Evolutionary conservation across 30 jellyfish, hydroid and myxozoan species (phyloP), one percentile per base, ranked within the genome.

Genomic region (Cassiopea andromeda): DNA sequence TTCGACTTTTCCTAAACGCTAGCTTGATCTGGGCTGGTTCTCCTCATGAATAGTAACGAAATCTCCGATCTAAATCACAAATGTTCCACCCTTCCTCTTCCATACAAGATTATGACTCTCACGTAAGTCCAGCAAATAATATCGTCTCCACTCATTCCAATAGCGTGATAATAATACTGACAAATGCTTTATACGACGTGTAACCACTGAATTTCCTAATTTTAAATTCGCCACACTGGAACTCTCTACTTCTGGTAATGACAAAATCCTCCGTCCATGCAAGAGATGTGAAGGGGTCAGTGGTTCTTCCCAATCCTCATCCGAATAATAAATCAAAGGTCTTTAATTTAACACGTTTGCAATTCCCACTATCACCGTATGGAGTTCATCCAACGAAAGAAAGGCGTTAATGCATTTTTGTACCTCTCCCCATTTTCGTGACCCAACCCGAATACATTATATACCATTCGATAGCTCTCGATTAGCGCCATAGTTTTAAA

Each of bases 391-490:
- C 6, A 16, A 8, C 2, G 75, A 7, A 50, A 87, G 12, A 8
- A 43, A 13, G 15, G 94, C 71, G 61, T 68, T 78, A 57, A 43
- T 73, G 70, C 2, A 80, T 60, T 80, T 88, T 70, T 7, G 69
- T 60, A 17, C 15, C 44, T 45, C 49, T 80, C 6, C 78, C 87
- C 80, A 68, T 5, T 54, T 83, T 12, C 47, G 82, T 94, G 58
- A 16, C 82, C 45, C 19, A 61, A 7, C 97, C 97, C 12, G 91
- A 94, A 59, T 69, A 46, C 93, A 61, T 44, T 58, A 19, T 50
- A 14, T 60, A 1, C 46, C 19, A 8, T 27, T 84, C 10, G 38
- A 5, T 2, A 69, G 43, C 5, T 73, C 46, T 10, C 69, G 60
- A 16, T 38, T 17, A 46, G 48, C n/a, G n/a, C 45, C 45, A 44